Evolutionary conservation across 2,797 vertebrate species (phyloP).

Genomic region (Crocodylus rhombifer): DNA sequence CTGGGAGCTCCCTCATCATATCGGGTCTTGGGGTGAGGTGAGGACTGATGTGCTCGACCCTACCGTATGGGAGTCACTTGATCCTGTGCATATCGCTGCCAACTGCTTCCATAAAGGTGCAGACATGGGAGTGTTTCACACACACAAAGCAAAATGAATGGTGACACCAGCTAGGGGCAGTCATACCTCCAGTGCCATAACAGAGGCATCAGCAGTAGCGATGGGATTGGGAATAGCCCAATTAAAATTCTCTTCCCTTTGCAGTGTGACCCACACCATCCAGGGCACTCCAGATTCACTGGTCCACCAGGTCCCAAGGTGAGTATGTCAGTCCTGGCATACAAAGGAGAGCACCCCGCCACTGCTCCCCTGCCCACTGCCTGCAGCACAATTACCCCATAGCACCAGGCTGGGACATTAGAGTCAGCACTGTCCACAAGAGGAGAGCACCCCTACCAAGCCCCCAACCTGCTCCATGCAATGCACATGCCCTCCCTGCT

Average conservation of each 20-base stretch:
- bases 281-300: fast-evolving
- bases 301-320: conserved; percentile 62
- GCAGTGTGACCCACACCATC: conserved; percentile 25
- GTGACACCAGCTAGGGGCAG: background rate
- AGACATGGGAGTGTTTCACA: background rate
- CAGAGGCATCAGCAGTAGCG: no score
- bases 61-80: no score
- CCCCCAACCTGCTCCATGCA: background rate
- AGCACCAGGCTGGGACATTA: background rate
- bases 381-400: background rate
- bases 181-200: background rate
- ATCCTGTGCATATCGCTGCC: background rate
- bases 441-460: no score
- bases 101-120: background rate
- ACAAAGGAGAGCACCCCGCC: background rate
- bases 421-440: no score
- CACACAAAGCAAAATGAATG: background rate
- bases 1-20: no score
- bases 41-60: no score
- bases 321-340: background rate
- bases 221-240: background rate
- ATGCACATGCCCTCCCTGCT: no score
- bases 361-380: background rate
- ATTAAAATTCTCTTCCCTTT: fast-evolving
- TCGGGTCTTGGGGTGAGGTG: background rate